A percentile compares a stretch with the other conserved stretches of the same genome.
phyloP scores from a whole-genome alignment of 2,888 invertebrate genomes.

The Caenorhabditis drosophilae region DNA sequence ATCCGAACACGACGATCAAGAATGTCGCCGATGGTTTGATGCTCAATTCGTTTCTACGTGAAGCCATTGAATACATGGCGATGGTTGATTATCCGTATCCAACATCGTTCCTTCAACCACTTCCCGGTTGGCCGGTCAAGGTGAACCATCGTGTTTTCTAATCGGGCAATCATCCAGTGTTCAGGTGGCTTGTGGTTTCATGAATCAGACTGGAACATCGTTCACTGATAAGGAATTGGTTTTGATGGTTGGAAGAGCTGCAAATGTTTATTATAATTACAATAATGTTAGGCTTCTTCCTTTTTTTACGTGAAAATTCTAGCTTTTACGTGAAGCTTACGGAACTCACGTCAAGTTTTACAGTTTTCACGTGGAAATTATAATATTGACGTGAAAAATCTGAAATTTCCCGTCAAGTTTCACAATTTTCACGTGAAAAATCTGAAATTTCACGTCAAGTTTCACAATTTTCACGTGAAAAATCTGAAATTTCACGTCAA shows the following conservation, averaged over 20 bases:
- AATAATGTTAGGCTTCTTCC: conserved; percentile 11
- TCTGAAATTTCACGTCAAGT: no score
- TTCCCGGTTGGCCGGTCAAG: conserved; percentile 85
- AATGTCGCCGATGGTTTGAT: conserved; percentile 22
- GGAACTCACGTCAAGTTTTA: no score
- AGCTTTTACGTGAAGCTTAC: no score
- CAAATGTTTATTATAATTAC: conserved; percentile 50
- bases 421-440: no score
- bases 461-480: conserved; percentile 3
- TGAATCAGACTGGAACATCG: conserved; percentile 26
- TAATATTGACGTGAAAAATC: no score
- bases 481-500: no score
- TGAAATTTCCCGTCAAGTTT: no score
- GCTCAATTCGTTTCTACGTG: conserved; percentile 28
- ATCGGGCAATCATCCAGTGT: no score
- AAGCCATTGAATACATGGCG: conserved; percentile 75
- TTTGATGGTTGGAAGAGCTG: conserved; percentile 25
- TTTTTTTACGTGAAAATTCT: background rate
- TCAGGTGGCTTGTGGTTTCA: conserved; percentile 13
- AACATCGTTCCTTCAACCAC: conserved; percentile 78
- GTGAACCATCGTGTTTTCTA: no score
- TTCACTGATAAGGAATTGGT: conserved; percentile 43
- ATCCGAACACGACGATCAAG: conserved; percentile 19
- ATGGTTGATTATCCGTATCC: conserved; percentile 96
- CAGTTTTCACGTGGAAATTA: no score